phyloP scores from a whole-genome alignment of 1,140 invertebrate species.

The Cydia splendana region DNA sequence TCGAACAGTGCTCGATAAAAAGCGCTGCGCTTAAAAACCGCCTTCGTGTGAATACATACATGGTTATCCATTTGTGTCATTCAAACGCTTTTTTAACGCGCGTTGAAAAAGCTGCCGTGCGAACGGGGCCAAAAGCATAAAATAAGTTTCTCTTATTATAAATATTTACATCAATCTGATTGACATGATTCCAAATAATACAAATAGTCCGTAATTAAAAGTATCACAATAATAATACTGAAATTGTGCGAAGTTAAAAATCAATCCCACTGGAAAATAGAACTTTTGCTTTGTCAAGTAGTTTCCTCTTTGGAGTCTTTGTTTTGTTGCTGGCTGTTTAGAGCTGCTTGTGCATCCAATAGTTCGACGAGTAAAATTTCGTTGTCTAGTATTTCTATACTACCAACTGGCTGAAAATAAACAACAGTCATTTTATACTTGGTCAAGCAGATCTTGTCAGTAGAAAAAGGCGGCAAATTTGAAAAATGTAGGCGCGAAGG shows the following conservation, averaged over 20 bases:
- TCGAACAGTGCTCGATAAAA: too few species aligned
- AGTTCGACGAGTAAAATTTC: slow-evolving; percentile 68
- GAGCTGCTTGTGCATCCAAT: slow-evolving; percentile 60
- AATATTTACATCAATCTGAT: slow-evolving; percentile 19
- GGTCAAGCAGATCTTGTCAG: too few species aligned
- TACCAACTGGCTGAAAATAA: slow-evolving; percentile 60
- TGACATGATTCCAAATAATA: slow-evolving; percentile 12
- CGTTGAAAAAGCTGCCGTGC: too few species aligned
- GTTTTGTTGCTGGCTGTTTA: slow-evolving; percentile 52
- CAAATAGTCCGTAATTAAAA: slow-evolving; percentile 33
- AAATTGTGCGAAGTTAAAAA: slow-evolving; percentile 44
- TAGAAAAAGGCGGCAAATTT: too few species aligned
- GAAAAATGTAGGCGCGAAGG: too few species aligned
- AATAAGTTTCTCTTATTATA: slow-evolving; percentile 5
- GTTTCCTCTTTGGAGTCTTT: slow-evolving; percentile 55
- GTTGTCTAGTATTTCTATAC: slow-evolving; percentile 64
- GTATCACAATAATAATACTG: slow-evolving; percentile 77
- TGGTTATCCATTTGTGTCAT: too few species aligned
- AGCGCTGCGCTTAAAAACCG: too few species aligned
- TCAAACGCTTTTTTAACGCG: too few species aligned
- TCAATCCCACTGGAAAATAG: slow-evolving; percentile 64
- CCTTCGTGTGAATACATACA: too few species aligned
- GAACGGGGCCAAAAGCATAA: too few species aligned
- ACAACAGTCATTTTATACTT: not conserved
- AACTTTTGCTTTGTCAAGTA: slow-evolving; percentile 61